These are phyloP conservation scores for Sinocyclocheilus anophthalmus DNA, from an alignment of 2,113 vertebrate species.

Conservation along the genomic window DNA sequence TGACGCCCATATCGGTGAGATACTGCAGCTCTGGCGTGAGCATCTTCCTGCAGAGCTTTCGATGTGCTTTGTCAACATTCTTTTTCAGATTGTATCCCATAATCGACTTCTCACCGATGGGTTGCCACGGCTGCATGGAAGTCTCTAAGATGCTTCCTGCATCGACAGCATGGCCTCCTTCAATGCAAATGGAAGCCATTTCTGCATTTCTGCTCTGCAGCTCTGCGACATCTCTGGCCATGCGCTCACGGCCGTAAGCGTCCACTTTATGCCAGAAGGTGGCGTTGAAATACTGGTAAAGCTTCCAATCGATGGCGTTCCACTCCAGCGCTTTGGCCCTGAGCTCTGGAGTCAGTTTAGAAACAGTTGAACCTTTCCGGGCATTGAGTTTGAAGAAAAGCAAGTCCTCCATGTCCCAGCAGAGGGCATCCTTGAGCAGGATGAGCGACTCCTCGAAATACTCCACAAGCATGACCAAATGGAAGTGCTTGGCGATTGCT, in stretches of 20 bases:
- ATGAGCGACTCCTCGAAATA: constrained; percentile 96
- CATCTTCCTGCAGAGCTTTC: constrained; percentile 92
- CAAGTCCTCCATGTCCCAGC: constrained; percentile 94
- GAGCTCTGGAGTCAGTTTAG: constrained; percentile 82
- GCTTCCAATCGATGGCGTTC: constrained; percentile 88
- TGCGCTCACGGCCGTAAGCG: constrained; percentile 81
- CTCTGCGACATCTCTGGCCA: constrained; percentile 84
- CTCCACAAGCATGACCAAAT: constrained; percentile 92
- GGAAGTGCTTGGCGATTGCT: constrained; percentile 84
- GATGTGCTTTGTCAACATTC: constrained; percentile 83
- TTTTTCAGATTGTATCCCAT: constrained; percentile 97
- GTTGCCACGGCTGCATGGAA: constrained; percentile 95
- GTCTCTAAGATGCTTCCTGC: constrained; percentile 88
- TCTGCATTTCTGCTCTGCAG: constrained; percentile 83
- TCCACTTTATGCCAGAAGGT: constrained; percentile 93
- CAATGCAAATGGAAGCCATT: constrained; percentile 91
- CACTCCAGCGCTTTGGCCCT: constrained; percentile 85
- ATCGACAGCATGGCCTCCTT: constrained; percentile 85
- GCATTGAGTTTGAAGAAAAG: constrained; percentile 96
- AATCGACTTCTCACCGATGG: constrained; percentile 91
- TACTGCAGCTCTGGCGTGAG: constrained; percentile 95
- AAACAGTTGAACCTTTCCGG: constrained; percentile 84
- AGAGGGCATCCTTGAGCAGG: constrained; percentile 90
- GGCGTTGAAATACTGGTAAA: constrained; percentile 90
- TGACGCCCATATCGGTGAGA: constrained; percentile 89